A percentile compares a stretch with the other conserved stretches of the same genome.
phyloP scores from a whole-genome alignment of 2,888 invertebrate species.

The Notocelia uddmanniana region DNA sequence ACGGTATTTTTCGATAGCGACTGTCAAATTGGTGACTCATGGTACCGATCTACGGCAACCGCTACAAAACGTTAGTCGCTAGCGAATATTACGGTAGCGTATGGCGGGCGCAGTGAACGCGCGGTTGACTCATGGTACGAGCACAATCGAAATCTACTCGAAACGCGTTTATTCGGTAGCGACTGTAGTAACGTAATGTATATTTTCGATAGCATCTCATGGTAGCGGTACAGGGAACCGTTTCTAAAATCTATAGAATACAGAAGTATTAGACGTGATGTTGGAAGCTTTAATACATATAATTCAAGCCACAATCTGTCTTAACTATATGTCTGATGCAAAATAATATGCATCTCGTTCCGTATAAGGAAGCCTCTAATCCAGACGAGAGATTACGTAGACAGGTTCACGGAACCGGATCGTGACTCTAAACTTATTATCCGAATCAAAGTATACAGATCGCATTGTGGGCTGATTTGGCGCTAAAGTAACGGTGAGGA shows the following conservation, averaged over 20 bases:
- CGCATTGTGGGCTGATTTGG: constrained; percentile 83
- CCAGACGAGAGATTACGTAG: constrained; percentile 75
- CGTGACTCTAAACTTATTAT: constrained; percentile 82
- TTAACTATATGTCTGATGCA: constrained; percentile 56
- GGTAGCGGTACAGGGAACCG: too few relatives aligned
- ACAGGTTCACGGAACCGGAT: constrained; percentile 74
- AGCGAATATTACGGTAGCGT: too few relatives aligned
- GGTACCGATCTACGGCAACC: too few relatives aligned
- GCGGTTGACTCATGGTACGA: too few relatives aligned
- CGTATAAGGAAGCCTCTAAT: constrained; percentile 78
- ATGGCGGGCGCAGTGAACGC: too few relatives aligned
- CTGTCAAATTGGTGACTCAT: too few relatives aligned
- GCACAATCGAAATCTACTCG: too few relatives aligned
- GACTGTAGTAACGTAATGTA: too few relatives aligned
- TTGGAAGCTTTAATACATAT: constrained; percentile 51
- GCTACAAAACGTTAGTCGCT: too few relatives aligned
- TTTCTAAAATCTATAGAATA: constrained; percentile 34
- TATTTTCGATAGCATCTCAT: too few relatives aligned
- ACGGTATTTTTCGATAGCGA: too few relatives aligned
- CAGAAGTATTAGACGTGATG: constrained; percentile 27
- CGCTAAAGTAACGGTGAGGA: constrained; percentile 74
- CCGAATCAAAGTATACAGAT: constrained; percentile 76
- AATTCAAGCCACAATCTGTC: constrained; percentile 54
- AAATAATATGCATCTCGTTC: constrained; percentile 69
- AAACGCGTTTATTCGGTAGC: too few relatives aligned